Evolutionary conservation across 2,113 vertebrate genomes (phyloP).

Genomic region (Vidua macroura): DNA sequence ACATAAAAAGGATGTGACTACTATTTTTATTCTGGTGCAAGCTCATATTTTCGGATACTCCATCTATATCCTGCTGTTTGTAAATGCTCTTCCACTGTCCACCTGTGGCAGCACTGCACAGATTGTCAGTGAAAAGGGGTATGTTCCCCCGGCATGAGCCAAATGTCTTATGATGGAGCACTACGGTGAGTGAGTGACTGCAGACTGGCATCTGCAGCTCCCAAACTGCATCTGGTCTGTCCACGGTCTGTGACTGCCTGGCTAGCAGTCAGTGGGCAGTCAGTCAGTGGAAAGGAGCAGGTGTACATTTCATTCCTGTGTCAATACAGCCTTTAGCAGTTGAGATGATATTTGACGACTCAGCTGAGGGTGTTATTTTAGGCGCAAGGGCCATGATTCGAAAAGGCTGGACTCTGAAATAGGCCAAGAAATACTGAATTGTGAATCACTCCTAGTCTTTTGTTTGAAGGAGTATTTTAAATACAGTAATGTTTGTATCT

Average conservation of each 20-base stretch:
- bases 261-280: not conserved
- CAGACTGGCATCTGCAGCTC: not conserved
- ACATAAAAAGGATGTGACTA: not conserved
- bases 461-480: not conserved
- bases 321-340: not conserved
- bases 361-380: not conserved
- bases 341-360: not conserved
- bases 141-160: not conserved
- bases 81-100: not conserved
- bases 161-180: not conserved
- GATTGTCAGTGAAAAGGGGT: not conserved
- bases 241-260: not conserved
- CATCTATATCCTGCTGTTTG: not conserved
- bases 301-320: accelerated
- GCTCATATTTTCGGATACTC: not conserved
- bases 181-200: not conserved
- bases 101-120: not conserved
- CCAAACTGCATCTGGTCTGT: not conserved
- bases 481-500: not conserved
- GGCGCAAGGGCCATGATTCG: not conserved
- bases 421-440: not conserved
- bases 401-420: not conserved
- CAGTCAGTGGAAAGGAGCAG: not conserved
- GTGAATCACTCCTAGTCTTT: not conserved
- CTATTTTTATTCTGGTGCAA: not conserved